Evolutionary conservation across 1,140 invertebrate species (phyloP).

Genomic region (Meloidogyne hapla): DNA sequence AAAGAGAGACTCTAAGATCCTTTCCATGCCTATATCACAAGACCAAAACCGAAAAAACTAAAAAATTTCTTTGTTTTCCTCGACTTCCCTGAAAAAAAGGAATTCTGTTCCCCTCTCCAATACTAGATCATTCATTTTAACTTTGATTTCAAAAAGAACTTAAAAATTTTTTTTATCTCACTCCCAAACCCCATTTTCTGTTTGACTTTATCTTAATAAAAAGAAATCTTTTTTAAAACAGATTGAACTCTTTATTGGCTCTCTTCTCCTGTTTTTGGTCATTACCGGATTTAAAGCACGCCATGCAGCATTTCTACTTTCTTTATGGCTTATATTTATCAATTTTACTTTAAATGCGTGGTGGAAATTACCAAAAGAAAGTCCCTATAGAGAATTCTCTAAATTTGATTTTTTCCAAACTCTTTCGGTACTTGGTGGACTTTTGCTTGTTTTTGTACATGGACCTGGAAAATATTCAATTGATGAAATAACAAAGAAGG

Average conservation of each 20-base stretch:
- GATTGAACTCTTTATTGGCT: conserved; percentile 7
- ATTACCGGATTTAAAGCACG: conserved; percentile 1
- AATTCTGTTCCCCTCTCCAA: too few species aligned
- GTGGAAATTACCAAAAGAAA: neutral
- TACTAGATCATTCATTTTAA: too few species aligned
- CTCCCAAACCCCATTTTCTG: too few species aligned
- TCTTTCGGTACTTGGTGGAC: conserved; percentile 3
- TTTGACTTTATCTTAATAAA: too few species aligned
- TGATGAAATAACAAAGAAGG: conserved; percentile 3
- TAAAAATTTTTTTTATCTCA: too few species aligned
- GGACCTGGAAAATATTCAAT: neutral
- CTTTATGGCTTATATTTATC: neutral
- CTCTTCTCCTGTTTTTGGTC: neutral
- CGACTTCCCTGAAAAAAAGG: too few species aligned
- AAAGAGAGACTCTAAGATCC: too few species aligned
- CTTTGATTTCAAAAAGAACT: too few species aligned
- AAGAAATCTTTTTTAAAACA: neutral
- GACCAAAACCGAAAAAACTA: too few species aligned
- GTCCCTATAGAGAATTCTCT: neutral
- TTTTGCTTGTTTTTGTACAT: neutral
- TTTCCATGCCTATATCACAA: too few species aligned
- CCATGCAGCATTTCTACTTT: neutral
- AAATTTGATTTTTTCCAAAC: conserved; percentile 20
- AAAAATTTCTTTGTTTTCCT: too few species aligned
- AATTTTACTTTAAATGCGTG: conserved; percentile 4